A percentile compares a stretch with the other conserved stretches of the same genome.
Conservation (phyloP, 2,797 vertebrate genomes). For the Enteromius anoplus region DNA sequence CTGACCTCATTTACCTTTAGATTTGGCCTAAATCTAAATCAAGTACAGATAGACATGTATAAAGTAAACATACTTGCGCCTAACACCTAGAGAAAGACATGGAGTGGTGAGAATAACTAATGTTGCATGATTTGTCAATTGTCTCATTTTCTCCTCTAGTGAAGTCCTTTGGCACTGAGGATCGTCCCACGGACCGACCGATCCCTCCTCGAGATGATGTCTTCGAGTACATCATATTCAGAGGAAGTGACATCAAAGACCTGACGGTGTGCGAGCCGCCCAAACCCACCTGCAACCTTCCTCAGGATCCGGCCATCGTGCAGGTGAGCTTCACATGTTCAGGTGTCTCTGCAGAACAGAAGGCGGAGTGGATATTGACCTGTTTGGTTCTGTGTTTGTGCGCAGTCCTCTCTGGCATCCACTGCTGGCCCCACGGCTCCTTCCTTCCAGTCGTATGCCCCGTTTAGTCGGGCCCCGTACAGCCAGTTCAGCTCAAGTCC, state of each 20-base stretch:
- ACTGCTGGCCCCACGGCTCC: constrained; percentile 70
- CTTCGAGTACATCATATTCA: constrained; percentile 98
- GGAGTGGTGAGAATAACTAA: neutral
- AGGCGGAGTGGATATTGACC: neutral
- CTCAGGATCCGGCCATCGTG: constrained; percentile 98
- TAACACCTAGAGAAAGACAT: too few relatives aligned
- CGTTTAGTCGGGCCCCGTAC: constrained; percentile 89
- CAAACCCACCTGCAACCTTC: constrained; percentile 90
- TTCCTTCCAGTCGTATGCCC: constrained; percentile 90
- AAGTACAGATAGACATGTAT: neutral
- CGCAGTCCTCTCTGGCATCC: constrained; percentile 92
- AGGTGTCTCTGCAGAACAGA: neutral
- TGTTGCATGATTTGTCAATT: neutral
- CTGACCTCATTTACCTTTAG: neutral
- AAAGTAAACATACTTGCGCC: neutral
- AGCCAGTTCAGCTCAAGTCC: constrained; percentile 87
- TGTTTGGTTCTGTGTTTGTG: neutral
- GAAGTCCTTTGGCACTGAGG: constrained; percentile 96
- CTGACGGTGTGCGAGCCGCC: constrained; percentile 98
- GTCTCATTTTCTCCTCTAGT: constrained; percentile 72
- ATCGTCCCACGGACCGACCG: constrained; percentile 95
- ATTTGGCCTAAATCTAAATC: neutral
- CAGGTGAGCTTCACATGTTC: constrained; percentile 76
- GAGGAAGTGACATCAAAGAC: constrained; percentile 98
- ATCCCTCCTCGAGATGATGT: constrained; percentile 96